Percentiles rank a stretch among this genome's conserved stretches.
These are phyloP conservation scores for Chalcosyrphus nemorum DNA, from an alignment of 2,888 invertebrate species.

Conservation along the genomic window DNA sequence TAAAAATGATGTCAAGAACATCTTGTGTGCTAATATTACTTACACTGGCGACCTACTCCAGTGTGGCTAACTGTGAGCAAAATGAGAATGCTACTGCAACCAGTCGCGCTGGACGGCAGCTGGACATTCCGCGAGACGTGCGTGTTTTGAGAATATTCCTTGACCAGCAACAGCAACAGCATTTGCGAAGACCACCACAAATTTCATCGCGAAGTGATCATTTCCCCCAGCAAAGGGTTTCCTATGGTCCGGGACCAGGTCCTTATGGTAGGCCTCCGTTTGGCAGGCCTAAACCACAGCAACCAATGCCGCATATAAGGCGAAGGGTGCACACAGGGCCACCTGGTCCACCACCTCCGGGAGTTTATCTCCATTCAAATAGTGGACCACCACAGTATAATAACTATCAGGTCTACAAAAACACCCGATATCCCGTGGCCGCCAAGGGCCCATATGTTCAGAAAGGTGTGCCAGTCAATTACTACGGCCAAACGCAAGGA, in stretches of 20 bases:
- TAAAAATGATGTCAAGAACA: slow-evolving; percentile 27
- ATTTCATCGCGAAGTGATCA: slow-evolving; percentile 75
- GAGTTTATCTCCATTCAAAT: slow-evolving; percentile 46
- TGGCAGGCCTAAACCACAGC: slow-evolving; percentile 57
- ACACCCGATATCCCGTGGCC: slow-evolving; percentile 74
- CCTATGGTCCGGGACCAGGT: slow-evolving; percentile 36
- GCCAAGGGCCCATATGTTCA: slow-evolving; percentile 74
- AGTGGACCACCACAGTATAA: slow-evolving; percentile 36
- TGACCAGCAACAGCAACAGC: slow-evolving; percentile 32
- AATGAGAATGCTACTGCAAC: slow-evolving; percentile 33
- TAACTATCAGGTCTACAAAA: slow-evolving; percentile 74
- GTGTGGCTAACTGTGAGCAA: slow-evolving; percentile 31
- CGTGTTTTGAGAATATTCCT: slow-evolving; percentile 51
- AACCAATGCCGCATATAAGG: slow-evolving; percentile 46
- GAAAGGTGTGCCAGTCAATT: slow-evolving; percentile 59
- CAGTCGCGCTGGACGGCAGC: slow-evolving; percentile 39
- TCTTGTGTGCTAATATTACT: slow-evolving; percentile 40
- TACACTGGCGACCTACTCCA: slow-evolving; percentile 9
- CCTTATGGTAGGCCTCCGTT: slow-evolving; percentile 51
- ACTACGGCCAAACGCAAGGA: slow-evolving; percentile 40
- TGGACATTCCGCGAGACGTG: slow-evolving; percentile 62
- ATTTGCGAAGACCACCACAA: slow-evolving; percentile 66
- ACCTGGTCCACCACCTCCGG: slow-evolving; percentile 62
- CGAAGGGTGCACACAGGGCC: slow-evolving; percentile 53
- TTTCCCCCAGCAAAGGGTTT: slow-evolving; percentile 47